These are phyloP conservation scores for Characodon lateralis DNA, from an alignment of 2,797 vertebrate species.

Conservation along the genomic window DNA sequence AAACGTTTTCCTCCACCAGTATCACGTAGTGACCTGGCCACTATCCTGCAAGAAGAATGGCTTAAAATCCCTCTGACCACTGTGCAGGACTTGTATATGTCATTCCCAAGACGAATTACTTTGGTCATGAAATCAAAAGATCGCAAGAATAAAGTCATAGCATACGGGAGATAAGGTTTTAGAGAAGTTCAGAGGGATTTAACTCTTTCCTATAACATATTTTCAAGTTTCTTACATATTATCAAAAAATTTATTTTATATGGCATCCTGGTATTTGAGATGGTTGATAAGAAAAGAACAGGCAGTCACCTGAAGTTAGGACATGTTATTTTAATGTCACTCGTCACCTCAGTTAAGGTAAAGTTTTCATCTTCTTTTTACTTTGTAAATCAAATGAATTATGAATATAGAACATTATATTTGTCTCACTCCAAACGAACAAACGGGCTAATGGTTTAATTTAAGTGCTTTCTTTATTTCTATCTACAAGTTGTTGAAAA, in stretches of 20 bases:
- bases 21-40: too few species aligned
- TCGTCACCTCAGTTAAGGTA: background rate
- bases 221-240: background rate
- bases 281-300: background rate
- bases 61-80: too few species aligned
- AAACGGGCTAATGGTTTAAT: background rate
- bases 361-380: background rate
- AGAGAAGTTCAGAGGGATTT: background rate
- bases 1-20: too few species aligned
- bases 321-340: background rate
- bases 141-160: background rate
- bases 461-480: background rate
- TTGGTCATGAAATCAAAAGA: background rate
- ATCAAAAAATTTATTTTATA: background rate
- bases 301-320: background rate
- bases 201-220: background rate
- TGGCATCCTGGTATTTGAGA: background rate
- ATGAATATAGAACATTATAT: background rate
- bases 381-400: background rate
- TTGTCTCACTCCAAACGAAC: too few species aligned
- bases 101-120: too few species aligned
- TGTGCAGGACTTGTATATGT: too few species aligned
- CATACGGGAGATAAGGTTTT: background rate
- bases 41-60: too few species aligned
- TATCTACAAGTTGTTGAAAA: background rate